Evolutionary conservation across 2,888 invertebrate genomes (phyloP).

Genomic region (Hofmannophila pseudospretella): DNA sequence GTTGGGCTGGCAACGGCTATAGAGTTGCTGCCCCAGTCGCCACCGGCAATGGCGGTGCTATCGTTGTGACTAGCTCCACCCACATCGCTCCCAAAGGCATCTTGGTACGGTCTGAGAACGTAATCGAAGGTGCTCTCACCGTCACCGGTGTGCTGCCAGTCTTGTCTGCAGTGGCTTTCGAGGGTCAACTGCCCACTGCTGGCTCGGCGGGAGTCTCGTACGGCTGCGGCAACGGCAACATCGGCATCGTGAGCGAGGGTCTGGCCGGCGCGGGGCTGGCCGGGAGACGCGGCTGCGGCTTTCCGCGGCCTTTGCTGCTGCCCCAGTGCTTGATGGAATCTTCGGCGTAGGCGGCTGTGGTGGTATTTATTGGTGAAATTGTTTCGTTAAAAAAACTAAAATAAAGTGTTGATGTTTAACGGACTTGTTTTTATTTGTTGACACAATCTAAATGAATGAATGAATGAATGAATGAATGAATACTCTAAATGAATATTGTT

Average conservation of each 20-base stretch:
- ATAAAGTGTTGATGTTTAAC: no score
- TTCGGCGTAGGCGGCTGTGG: neutral
- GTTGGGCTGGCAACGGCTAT: neutral
- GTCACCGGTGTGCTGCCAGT: conserved; percentile 28
- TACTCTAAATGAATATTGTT: no score
- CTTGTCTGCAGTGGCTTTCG: conserved; percentile 25
- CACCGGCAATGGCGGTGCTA: conserved; percentile 23
- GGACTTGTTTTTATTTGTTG: no score
- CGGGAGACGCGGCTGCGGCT: no score
- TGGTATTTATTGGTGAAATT: no score
- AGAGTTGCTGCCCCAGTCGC: conserved; percentile 3
- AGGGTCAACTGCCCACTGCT: conserved; percentile 26
- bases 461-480: no score
- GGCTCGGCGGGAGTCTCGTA: conserved; percentile 38
- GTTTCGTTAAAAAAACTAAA: no score
- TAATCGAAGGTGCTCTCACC: conserved; percentile 24
- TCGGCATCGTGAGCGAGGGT: conserved; percentile 32
- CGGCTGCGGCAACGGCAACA: conserved; percentile 35
- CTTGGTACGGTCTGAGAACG: conserved; percentile 27
- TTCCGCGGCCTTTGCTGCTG: no score
- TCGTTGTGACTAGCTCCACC: conserved; percentile 27
- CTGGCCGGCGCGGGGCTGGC: conserved; percentile 6
- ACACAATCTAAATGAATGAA: no score
- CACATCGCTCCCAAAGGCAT: conserved; percentile 37
- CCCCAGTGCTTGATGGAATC: no score